phyloP scores from a whole-genome alignment of 2,797 vertebrate species.

The Tolypeutes matacus region DNA sequence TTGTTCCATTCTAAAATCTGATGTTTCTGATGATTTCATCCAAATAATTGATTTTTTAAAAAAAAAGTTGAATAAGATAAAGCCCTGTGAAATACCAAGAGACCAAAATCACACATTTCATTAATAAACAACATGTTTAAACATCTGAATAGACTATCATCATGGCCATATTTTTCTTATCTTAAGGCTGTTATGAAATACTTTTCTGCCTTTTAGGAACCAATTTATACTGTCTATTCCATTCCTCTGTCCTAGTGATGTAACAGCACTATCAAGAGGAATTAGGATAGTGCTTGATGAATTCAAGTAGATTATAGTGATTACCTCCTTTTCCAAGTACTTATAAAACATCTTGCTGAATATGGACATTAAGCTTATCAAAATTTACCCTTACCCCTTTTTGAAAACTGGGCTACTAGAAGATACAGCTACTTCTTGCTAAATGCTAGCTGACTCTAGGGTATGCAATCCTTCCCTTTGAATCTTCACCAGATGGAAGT shows the following conservation, averaged over 20 bases:
- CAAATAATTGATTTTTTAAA: not conserved
- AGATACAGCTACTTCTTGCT: not conserved
- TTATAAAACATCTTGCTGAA: not conserved
- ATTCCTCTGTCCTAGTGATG: not conserved
- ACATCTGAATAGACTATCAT: not conserved
- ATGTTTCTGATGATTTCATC: slow-evolving; percentile 42
- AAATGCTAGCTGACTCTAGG: not conserved
- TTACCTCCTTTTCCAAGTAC: not conserved
- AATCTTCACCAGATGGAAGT: not conserved
- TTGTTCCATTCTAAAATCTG: slow-evolving; percentile 9
- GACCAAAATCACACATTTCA: slow-evolving; percentile 25
- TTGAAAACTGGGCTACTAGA: not conserved
- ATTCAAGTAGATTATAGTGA: not conserved
- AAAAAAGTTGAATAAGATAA: not conserved
- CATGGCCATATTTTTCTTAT: not conserved
- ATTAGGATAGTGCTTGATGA: not conserved
- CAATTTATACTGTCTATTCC: not conserved
- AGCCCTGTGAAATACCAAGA: slow-evolving; percentile 24
- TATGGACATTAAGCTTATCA: not conserved
- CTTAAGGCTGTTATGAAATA: not conserved
- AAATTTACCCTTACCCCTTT: not conserved
- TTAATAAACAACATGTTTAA: slow-evolving; percentile 3
- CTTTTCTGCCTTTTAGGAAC: not conserved
- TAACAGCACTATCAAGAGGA: not conserved
- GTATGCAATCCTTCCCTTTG: not conserved